Percentiles rank a stretch among this genome's conserved stretches.
These are phyloP conservation scores for Xerus rutilus DNA, from an alignment of 2,797 vertebrate species.

Conservation along the genomic window DNA sequence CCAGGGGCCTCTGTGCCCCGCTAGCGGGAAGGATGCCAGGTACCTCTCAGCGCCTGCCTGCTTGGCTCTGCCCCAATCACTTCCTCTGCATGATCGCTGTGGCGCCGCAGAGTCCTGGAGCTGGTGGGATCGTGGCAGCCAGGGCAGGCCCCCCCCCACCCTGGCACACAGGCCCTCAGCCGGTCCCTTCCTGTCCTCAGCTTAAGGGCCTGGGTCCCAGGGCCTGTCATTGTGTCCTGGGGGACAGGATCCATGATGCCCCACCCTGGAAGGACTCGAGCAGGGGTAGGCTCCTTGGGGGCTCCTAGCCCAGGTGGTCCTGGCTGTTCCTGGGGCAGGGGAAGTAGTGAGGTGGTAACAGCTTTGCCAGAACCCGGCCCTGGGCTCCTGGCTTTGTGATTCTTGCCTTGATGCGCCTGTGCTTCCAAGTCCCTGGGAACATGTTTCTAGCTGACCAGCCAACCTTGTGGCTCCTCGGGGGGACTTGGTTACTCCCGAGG, in stretches of 20 bases:
- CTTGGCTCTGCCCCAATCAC: conserved; percentile 66
- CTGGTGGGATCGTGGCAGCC: neutral
- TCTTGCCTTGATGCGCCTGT: neutral
- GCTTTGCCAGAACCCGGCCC: neutral
- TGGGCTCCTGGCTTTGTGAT: neutral
- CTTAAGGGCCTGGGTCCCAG: neutral
- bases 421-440: neutral
- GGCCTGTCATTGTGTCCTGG: neutral
- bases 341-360: neutral
- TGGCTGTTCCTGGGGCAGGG: neutral
- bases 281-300: neutral
- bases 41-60: conserved; percentile 72
- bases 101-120: neutral
- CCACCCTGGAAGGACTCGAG: neutral
- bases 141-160: neutral
- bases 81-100: conserved; percentile 53
- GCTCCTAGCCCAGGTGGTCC: neutral
- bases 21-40: conserved; percentile 80
- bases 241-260: accelerated
- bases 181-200: neutral
- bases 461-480: neutral
- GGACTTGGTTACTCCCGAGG: neutral
- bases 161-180: neutral
- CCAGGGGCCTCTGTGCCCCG: conserved; percentile 61
- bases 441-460: neutral